Evolutionary conservation across 2,113 vertebrate species (phyloP).

Genomic region (Gobius niger): DNA sequence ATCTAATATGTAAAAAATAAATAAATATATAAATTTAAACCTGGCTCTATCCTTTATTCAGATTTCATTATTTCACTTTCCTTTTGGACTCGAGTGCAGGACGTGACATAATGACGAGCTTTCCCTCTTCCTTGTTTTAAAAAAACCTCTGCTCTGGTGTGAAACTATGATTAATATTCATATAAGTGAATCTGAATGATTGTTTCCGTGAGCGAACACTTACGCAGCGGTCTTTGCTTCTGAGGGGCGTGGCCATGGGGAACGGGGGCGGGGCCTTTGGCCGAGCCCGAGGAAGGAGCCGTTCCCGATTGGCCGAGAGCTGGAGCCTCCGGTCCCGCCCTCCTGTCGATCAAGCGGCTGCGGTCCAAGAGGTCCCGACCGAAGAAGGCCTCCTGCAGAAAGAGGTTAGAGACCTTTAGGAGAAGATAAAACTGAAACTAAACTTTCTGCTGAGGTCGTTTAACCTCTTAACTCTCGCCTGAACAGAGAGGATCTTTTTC

Average conservation of each 20-base stretch:
- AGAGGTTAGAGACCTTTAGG: not conserved
- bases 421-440: too few relatives aligned
- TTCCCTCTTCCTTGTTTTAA: too few relatives aligned
- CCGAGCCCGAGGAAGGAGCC: constrained; percentile 3
- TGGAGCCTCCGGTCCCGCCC: constrained; percentile 25
- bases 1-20: too few relatives aligned
- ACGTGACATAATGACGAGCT: not conserved
- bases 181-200: too few relatives aligned
- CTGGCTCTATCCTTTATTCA: too few relatives aligned
- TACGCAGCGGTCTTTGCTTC: constrained; percentile 84
- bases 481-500: too few relatives aligned
- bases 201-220: constrained; percentile 11
- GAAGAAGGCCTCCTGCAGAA: constrained; percentile 93
- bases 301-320: constrained; percentile 22
- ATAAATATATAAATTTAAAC: too few relatives aligned
- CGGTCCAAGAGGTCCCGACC: constrained; percentile 90
- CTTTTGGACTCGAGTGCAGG: too few relatives aligned
- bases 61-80: too few relatives aligned
- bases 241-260: constrained; percentile 80
- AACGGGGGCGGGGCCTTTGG: constrained; percentile 66
- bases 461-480: too few relatives aligned
- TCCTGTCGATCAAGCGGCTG: constrained; percentile 82
- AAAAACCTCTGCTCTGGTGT: too few relatives aligned
- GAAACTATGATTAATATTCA: too few relatives aligned
- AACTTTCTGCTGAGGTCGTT: not conserved